Evolutionary conservation across 2,113 vertebrate genomes (phyloP), one percentile per base, ranked within the genome.

Genomic region (Chaetodon auriga): DNA sequence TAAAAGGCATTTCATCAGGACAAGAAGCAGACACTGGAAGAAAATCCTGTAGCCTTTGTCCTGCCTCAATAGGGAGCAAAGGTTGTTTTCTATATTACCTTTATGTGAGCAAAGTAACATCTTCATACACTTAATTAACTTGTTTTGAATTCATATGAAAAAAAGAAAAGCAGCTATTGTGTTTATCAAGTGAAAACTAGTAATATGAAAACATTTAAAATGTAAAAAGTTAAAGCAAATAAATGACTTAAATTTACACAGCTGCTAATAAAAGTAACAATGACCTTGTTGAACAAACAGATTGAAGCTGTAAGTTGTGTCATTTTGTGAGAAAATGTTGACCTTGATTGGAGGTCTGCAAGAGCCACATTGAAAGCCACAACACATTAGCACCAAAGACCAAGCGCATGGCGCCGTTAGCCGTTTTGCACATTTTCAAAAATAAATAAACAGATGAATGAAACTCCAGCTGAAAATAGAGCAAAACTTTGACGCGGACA

Each of bases 1-100:
- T 82, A 88, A 87, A 80, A 82, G 48, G 41, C 58, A 53, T 90
- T 87, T 88, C 73, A 85, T 70, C 53, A 77, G 54, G 36, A 48
- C 8, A 12, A 61, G 73, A 80, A 75, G 63, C 48, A 82, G 64
- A 82, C 60, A 71, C 23, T 25, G 41, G 57, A 82, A 75, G 78
- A 70, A 81, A 68, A 80, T 53, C 49, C 18, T 45, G 43, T 51
- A 25, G 74, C 35, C 79, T 90, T 83, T 88, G 81, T 86, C 30
- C 64, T 43, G 70, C 35, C n/a, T 55, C 35, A 78, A 82, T 25
- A 55, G 30, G 77, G 35, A 70, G 68, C 35, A 51, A 76, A 75
- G 65, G 35, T 49, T 21, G 25, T 73, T 80, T 66, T 71, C 41
- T 66, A 5, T 64, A 3, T 2, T 23, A 49, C n/a, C 12, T 81